Conservation (phyloP, 2,113 vertebrate species). For the Myocastor coypus region DNA sequence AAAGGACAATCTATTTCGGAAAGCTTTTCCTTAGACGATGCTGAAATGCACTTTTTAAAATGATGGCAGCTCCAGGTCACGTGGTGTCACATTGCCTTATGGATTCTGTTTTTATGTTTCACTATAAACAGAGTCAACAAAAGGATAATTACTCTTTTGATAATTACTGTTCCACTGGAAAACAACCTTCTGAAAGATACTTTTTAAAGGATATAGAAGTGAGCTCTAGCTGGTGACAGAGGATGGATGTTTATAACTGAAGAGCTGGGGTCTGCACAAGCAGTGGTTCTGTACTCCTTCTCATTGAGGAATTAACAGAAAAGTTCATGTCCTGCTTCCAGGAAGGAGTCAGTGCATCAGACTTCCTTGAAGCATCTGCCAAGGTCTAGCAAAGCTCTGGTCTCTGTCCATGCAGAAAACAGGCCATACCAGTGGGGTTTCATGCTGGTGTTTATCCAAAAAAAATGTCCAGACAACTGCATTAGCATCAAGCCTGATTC, state of each 20-base stretch:
- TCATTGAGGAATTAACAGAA: neutral
- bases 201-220: neutral
- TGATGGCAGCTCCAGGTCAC: neutral
- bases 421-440: neutral
- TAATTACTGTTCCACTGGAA: neutral
- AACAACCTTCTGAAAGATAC: neutral
- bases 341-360: neutral
- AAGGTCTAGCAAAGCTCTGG: neutral
- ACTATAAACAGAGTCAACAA: slow-evolving; percentile 31
- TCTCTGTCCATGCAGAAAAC: neutral
- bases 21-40: neutral
- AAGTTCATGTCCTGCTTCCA: neutral
- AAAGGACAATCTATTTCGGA: neutral
- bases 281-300: neutral
- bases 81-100: neutral
- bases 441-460: neutral
- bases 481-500: neutral
- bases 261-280: neutral
- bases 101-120: neutral
- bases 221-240: neutral
- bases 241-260: neutral
- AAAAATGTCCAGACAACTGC: neutral
- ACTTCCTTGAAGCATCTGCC: neutral
- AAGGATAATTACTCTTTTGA: neutral
- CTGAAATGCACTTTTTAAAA: neutral